Evolutionary conservation across 2,888 invertebrate genomes (phyloP).

Genomic region (Athalia rosae): DNA sequence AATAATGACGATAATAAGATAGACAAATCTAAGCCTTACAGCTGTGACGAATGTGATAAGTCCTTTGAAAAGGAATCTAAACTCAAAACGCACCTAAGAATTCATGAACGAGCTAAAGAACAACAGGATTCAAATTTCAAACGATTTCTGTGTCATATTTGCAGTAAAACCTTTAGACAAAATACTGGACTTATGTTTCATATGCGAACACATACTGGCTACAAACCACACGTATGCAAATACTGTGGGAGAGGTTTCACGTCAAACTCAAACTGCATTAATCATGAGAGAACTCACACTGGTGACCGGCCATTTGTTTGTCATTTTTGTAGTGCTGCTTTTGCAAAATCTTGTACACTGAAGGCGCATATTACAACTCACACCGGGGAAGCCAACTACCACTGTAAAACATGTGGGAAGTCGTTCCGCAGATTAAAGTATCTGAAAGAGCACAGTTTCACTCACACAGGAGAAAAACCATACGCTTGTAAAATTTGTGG

Average conservation of each 20-base stretch:
- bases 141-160: slow-evolving; percentile 67
- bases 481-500: slow-evolving; percentile 69
- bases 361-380: slow-evolving; percentile 69
- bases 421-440: slow-evolving; percentile 67
- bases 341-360: slow-evolving; percentile 68
- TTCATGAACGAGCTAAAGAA: slow-evolving; percentile 63
- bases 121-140: slow-evolving; percentile 65
- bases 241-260: slow-evolving; percentile 68
- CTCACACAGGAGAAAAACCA: slow-evolving; percentile 68
- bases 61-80: slow-evolving; percentile 63
- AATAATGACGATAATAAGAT: slow-evolving; percentile 31
- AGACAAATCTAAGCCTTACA: slow-evolving; percentile 55
- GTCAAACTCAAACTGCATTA: slow-evolving; percentile 68
- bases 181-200: slow-evolving; percentile 69
- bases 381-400: slow-evolving; percentile 69
- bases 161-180: slow-evolving; percentile 68
- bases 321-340: slow-evolving; percentile 68
- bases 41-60: slow-evolving; percentile 62
- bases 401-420: slow-evolving; percentile 69
- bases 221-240: slow-evolving; percentile 68
- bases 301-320: slow-evolving; percentile 68
- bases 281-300: slow-evolving; percentile 69
- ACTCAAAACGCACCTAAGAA: slow-evolving; percentile 60
- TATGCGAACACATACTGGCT: slow-evolving; percentile 68
- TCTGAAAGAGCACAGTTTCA: slow-evolving; percentile 66